Evolutionary conservation across 2,797 vertebrate genomes (phyloP), one percentile per base, ranked within the genome.

Genomic region (Cyclopterus lumpus): DNA sequence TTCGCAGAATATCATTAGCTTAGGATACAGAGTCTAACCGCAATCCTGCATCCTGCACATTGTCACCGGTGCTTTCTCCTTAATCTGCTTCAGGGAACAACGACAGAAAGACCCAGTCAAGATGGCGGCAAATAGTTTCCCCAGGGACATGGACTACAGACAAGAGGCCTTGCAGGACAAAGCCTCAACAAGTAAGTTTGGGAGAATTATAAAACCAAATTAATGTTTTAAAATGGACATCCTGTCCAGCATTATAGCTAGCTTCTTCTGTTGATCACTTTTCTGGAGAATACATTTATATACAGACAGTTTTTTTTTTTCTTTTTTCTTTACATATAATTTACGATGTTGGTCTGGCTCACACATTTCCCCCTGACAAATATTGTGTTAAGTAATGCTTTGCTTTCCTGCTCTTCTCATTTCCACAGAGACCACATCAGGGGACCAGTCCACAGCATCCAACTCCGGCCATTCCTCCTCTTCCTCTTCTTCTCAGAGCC

Each of bases 81-180:
- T 77, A 6, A 22, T 89, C 16, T 80, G 16, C 53, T 85, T 55
- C 86, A 99, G 98, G 94, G 98, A 99, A 88, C 98, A 99, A 90
- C 95, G 98, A 80, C 98, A 97, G 93, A 99, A 98, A 93, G 98
- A 99, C 92, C 92, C 97, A 80, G 96, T 96, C 91, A 99, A 98
- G 95, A 93, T 97, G 95, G 94, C 96, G 78, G 88, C 95, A 84
- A 99, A 99, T 95, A 99, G 96, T 93, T 99, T 99, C 90, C 98
- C 98, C 77, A 97, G 97, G 94, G 98, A 99, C 93, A 96, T 98
- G 93, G 98, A 99, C 94, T 99, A 99, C 95, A 97, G 98, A 96
- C 97, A 98, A 95, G 98, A 99, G 95, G 96, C 98, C 93, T 97
- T 99, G 96, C 98, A 99, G 94, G 96, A 97, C 74, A 95, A 97